Percentiles rank a stretch among this genome's conserved stretches.
Conservation (phyloP, 2,797 vertebrate genomes). For the Aplochiton taeniatus region DNA sequence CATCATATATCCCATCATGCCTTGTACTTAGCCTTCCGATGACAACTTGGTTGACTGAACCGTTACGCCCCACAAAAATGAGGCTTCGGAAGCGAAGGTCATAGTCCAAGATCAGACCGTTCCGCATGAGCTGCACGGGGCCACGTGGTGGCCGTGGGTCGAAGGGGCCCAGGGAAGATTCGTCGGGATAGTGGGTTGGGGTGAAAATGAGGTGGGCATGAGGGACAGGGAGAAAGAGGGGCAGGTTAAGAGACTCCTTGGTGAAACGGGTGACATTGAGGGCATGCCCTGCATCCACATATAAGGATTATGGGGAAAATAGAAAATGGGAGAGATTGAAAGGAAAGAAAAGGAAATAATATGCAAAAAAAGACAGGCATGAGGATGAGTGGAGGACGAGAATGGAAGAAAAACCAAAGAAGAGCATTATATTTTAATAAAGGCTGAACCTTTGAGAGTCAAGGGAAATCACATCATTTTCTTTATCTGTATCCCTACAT, state of each 20-base stretch:
- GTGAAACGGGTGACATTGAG: constrained; percentile 67
- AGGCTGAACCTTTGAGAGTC: no score
- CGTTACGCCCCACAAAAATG: constrained; percentile 57
- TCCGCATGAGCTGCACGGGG: constrained; percentile 60
- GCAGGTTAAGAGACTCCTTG: constrained; percentile 69
- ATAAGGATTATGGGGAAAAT: constrained; percentile 13
- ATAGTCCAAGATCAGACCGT: constrained; percentile 57
- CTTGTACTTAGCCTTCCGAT: constrained; percentile 56
- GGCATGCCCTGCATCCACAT: constrained; percentile 54
- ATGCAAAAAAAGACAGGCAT: neutral
- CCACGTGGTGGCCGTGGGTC: constrained; percentile 57
- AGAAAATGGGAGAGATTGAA: constrained; percentile 2
- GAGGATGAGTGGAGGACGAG: neutral
- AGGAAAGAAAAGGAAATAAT: constrained; percentile 22
- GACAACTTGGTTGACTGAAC: constrained; percentile 52
- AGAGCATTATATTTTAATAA: no score
- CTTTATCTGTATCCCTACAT: neutral
- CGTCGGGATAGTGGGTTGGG: constrained; percentile 47
- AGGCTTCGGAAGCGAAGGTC: constrained; percentile 64
- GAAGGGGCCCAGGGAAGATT: constrained; percentile 56
- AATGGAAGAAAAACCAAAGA: neutral
- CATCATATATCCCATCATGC: constrained; percentile 68
- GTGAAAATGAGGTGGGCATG: constrained; percentile 68
- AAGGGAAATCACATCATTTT: neutral
- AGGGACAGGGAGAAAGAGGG: constrained; percentile 67